Base-by-base conservation (phyloP, 2,888 invertebrate genomes). In the Caenorhabditis drosophilae region DNA sequence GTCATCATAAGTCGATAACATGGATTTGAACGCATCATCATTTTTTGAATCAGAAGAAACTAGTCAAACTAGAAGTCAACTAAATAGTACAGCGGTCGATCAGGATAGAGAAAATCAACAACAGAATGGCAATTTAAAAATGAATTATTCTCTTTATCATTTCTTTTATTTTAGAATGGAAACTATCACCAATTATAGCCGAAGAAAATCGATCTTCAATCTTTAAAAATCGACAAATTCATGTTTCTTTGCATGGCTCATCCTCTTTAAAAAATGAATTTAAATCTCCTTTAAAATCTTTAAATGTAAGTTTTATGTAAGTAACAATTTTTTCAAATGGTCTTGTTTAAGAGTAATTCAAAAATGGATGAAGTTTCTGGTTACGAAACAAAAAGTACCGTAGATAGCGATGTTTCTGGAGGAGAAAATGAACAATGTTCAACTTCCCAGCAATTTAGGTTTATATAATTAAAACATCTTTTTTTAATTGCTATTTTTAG, bases 11-110 rank as follows among this genome's bases (percentile, higher is more conserved):
- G n/a, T n/a, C n/a, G n/a, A n/a, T n/a, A n/a, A n/a, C n/a, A 61
- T 61, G 63, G 63, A 63, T 57, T 52, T 62, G 31, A 62, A 62
- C 25, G 52, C 49, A 25, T 63, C 57, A 22, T 63, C 63, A 42
- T 63, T 63, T 40, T 63, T 36, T 38, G 64, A 64, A 0, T 26
- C 26, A 15, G 64, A 64, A 36, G 64, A 64, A 22, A 16, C 51
- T 3, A 34, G 47, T 27, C 20, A 51, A 50, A 31, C 47, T 38
- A 34, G 35, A 18, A 41, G 26, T 41, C 47, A 52, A 23, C 40
- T 66, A 22, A 59, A 66, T 34, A 66, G 66, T 31, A 66, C 66
- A 2, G 66, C 53, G 7, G 6, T 60, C 3, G 56, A 66, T n/a
- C 48, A 52, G 15, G 20, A 11, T 20, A 15, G 36, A 46, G 22